Evolutionary conservation across 2,888 invertebrate species (phyloP).

Genomic region (Hecatera dysodea): DNA sequence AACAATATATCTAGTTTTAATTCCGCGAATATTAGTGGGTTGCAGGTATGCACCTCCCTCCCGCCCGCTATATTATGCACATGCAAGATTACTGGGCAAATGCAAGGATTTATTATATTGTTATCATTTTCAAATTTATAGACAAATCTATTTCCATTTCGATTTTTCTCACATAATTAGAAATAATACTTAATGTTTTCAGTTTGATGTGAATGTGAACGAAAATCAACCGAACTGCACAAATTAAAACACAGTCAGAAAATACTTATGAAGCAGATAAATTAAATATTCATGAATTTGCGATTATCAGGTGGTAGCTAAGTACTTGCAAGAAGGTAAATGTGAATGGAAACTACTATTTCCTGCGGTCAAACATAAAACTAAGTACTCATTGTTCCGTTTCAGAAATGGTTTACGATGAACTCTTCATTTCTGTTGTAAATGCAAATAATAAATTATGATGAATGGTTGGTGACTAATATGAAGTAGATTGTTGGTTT

Average conservation of each 20-base stretch:
- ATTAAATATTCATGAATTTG: not conserved
- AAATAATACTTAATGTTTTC: not conserved
- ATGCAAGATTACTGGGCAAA: too few species aligned
- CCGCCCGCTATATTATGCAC: too few species aligned
- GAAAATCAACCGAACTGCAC: not conserved
- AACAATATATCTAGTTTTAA: too few species aligned
- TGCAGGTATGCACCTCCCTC: too few species aligned
- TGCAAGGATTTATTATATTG: too few species aligned
- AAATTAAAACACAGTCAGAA: not conserved
- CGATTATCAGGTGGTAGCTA: not conserved
- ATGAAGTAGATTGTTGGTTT: not conserved
- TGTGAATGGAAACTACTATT: slow-evolving; percentile 21
- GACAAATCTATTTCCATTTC: not conserved
- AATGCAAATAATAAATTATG: not conserved
- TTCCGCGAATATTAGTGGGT: too few species aligned
- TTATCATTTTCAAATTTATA: too few species aligned
- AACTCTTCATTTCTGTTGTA: slow-evolving; percentile 13
- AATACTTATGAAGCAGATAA: not conserved
- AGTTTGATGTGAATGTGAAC: not conserved
- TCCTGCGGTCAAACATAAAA: slow-evolving; percentile 28
- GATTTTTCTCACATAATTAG: not conserved
- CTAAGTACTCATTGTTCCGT: slow-evolving; percentile 40
- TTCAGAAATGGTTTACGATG: not conserved
- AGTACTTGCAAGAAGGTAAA: slow-evolving; percentile 31
- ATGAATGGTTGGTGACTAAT: not conserved